These are phyloP conservation scores for Chelon auratus DNA, from an alignment of 2,797 vertebrate genomes.

Conservation along the genomic window DNA sequence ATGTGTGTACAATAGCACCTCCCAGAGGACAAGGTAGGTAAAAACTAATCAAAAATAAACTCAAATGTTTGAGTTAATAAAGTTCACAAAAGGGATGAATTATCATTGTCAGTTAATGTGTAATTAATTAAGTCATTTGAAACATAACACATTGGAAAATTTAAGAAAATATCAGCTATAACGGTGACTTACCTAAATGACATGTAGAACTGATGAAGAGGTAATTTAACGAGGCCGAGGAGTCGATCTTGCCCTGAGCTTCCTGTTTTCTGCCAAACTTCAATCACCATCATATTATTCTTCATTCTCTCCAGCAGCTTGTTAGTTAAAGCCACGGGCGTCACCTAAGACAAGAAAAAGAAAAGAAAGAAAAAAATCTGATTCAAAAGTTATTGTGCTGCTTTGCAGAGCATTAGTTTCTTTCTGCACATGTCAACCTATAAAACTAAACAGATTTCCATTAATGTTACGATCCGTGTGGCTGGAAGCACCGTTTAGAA, in stretches of 20 bases:
- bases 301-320: conserved; percentile 91
- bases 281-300: conserved; percentile 95
- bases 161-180: not conserved
- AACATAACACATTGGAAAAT: no score
- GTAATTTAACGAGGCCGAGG: conserved; percentile 93
- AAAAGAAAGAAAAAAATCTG: conserved; percentile 3
- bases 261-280: conserved; percentile 92
- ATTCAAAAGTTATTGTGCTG: not conserved
- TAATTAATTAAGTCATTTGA: no score
- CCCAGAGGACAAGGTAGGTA: conserved; percentile 12
- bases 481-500: no score
- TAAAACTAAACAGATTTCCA: no score
- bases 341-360: conserved; percentile 82
- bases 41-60: no score
- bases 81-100: no score
- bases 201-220: conserved; percentile 97
- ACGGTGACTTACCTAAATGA: conserved; percentile 90
- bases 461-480: no score
- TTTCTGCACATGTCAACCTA: no score
- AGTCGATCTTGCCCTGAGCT: conserved; percentile 86
- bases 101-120: no score
- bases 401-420: no score
- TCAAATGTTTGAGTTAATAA: no score
- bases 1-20: conserved; percentile 2
- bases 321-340: conserved; percentile 88